Evolutionary conservation across 2,113 vertebrate species (phyloP).

Genomic region (Eclectus roratus): DNA sequence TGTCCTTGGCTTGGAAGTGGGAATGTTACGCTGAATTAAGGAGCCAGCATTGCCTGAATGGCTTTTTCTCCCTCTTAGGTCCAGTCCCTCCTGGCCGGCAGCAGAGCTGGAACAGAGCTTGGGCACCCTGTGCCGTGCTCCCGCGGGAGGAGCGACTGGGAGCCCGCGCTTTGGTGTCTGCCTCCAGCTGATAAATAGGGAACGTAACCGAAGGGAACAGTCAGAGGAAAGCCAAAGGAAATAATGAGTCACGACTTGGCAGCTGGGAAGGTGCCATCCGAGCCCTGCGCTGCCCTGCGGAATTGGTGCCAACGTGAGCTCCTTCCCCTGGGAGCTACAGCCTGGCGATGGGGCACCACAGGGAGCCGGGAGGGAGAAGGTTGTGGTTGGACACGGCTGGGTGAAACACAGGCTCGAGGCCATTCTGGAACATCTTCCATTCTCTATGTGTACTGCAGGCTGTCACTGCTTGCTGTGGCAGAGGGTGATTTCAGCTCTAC

Average conservation of each 20-base stretch:
- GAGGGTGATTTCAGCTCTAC: background rate
- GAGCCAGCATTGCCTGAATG: background rate
- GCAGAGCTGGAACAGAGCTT: background rate
- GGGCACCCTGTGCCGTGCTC: background rate
- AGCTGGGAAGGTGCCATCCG: background rate
- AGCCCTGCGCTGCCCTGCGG: background rate
- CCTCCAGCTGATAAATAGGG: background rate
- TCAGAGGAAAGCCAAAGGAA: constrained; percentile 5
- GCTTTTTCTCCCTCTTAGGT: background rate
- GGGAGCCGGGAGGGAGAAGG: background rate
- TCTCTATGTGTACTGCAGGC: rapidly evolving
- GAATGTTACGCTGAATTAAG: constrained; percentile 1
- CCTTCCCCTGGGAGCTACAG: background rate
- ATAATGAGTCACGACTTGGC: background rate
- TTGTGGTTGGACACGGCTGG: rapidly evolving
- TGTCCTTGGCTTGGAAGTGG: constrained; percentile 13
- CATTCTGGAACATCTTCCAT: background rate
- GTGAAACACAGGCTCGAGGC: background rate
- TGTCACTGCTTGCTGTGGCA: background rate
- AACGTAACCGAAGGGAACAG: background rate
- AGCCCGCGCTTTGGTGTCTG: background rate
- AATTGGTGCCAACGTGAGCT: background rate
- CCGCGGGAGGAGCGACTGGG: rapidly evolving
- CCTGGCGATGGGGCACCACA: rapidly evolving
- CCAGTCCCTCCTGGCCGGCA: background rate